Percentiles rank a stretch among this genome's conserved stretches.
Evolutionary conservation across 2,888 invertebrate genomes (phyloP).

Genomic region (Luperina nickerlii): DNA sequence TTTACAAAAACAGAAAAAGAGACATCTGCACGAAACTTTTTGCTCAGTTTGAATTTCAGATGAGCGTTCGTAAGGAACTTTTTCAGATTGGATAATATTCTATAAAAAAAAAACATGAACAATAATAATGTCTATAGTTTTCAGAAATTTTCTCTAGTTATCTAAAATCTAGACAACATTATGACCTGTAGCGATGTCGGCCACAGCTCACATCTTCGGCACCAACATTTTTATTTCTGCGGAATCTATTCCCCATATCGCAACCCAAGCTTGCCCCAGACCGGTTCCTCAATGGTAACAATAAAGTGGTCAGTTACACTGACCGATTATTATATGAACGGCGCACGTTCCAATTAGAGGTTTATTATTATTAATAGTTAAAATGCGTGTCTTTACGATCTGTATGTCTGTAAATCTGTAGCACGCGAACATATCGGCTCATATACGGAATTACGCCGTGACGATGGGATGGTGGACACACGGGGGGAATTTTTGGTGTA

Average conservation of each 20-base stretch:
- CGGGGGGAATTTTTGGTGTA: constrained; percentile 61
- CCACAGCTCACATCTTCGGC: not conserved
- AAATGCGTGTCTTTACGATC: constrained; percentile 84
- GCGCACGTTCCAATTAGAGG: constrained; percentile 86
- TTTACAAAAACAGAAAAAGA: not conserved
- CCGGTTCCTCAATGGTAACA: constrained; percentile 70
- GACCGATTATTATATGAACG: constrained; percentile 72
- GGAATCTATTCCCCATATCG: constrained; percentile 52
- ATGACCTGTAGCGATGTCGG: not conserved
- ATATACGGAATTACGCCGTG: constrained; percentile 82
- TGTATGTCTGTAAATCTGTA: constrained; percentile 78
- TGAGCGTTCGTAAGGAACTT: not conserved
- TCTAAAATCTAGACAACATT: not conserved
- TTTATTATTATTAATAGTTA: constrained; percentile 87
- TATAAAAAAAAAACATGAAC: not conserved
- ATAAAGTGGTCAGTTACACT: constrained; percentile 78
- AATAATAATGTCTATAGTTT: not conserved
- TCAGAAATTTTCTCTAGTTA: not conserved
- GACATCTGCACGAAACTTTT: too few relatives aligned
- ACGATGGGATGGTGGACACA: constrained; percentile 67
- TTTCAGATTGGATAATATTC: not conserved
- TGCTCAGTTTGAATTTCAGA: not conserved
- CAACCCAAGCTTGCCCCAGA: constrained; percentile 42
- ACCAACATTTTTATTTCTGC: constrained; percentile 29
- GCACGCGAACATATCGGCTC: constrained; percentile 83